These are phyloP conservation scores for Formica exsecta DNA, from an alignment of 1,140 invertebrate genomes.

Conservation along the genomic window DNA sequence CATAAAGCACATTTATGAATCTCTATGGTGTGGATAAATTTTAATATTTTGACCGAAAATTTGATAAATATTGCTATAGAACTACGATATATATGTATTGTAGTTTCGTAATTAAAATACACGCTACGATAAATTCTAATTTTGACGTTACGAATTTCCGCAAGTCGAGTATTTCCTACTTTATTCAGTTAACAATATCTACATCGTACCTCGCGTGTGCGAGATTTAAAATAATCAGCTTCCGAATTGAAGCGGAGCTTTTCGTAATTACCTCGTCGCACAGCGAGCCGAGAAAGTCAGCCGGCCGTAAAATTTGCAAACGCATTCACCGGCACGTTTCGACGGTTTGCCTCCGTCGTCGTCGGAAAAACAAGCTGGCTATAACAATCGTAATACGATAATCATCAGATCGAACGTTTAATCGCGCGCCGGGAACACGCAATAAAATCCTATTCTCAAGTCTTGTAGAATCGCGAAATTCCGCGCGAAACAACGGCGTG, in stretches of 20 bases:
- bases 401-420: constrained; percentile 23
- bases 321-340: neutral
- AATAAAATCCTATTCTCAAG: constrained; percentile 43
- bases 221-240: constrained; percentile 41
- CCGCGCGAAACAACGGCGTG: constrained; percentile 20
- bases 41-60: constrained; percentile 16
- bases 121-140: neutral
- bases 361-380: constrained; percentile 25
- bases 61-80: constrained; percentile 10
- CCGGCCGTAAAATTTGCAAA: constrained; percentile 41
- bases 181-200: constrained; percentile 18
- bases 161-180: neutral
- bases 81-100: neutral
- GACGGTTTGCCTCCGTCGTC: neutral
- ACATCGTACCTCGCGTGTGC: neutral
- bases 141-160: constrained; percentile 2
- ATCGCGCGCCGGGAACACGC: neutral
- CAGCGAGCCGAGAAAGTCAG: constrained; percentile 7
- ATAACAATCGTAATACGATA: constrained; percentile 40
- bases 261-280: constrained; percentile 16
- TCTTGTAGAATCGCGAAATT: constrained; percentile 16
- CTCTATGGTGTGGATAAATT: neutral
- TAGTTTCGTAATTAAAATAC: constrained; percentile 13
- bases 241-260: constrained; percentile 5
- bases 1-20: neutral